Base-by-base conservation (phyloP, 1,140 invertebrate species). In the Diorhabda elongata region DNA sequence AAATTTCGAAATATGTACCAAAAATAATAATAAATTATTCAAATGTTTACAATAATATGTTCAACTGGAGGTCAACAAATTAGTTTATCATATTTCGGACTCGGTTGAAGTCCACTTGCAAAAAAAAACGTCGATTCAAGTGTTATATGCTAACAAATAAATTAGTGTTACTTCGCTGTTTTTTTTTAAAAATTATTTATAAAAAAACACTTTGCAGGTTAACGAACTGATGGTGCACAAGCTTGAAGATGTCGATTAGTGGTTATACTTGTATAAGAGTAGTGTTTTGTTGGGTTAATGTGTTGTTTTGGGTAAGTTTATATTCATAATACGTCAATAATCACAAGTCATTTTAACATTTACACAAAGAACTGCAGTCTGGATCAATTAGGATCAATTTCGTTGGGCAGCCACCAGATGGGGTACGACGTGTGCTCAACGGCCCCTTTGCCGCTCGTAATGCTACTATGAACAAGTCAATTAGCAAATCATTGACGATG, bases 181-280 rank as follows among this genome's bases (percentile, higher is more conserved):
- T 26, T 26, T 26, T 26, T 26, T 26, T 26, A 26, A 26, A 26
- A 26, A 26, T 26, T 26, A 1, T 26, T 26, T 26, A 26, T 26
- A 26, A 26, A 26, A 26, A 26, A 26, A 26, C 26, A 26, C 47
- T 52, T 52, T 52, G 6, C 47, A 52, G 47, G n/a, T 52, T 52
- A 6, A n/a, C 47, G 6, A n/a, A 52, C 47, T 52, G 47, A 52
- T 52, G 47, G 67, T 70, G 5, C 58, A 68, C 69, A 57, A 68
- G 57, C 72, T 52, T n/a, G 69, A 80, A 78, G 73, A 91, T 91
- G 89, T 85, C 87, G 64, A 87, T 87, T 75, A 90, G 89, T 76
- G 90, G 90, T 73, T 92, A 91, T 79, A 90, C 89, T 73, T 92
- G 90, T 80, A 88, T 92, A 72, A 84, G 91, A 73, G 86, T 89